Base-by-base conservation (phyloP, 2,888 invertebrate genomes). In the Pyrocoelia pectoralis region DNA sequence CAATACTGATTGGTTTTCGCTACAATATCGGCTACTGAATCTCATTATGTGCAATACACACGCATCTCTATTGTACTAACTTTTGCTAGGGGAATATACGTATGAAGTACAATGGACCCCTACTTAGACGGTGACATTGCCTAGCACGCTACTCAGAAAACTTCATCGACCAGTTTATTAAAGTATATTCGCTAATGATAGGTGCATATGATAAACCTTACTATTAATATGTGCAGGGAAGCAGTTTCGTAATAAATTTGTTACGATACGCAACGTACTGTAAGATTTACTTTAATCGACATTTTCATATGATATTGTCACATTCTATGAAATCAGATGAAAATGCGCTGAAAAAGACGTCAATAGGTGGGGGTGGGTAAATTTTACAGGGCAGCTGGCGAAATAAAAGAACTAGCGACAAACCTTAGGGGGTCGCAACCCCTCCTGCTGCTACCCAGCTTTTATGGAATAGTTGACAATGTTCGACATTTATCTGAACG, bases 371-470 rank as follows among this genome's bases (percentile, higher is more conserved):
- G 79, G 80, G 80, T 77, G 79, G 80, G 79, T 76, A 74, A 71
- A 74, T 78, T 79, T 77, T 76, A 77, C 77, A 79, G 78, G 79
- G 79, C 81, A 81, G 81, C 81, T 81, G 81, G 76, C 78, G 73
- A 75, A 79, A 82, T 80, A 81, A 81, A 81, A 80, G 80, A 79
- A 74, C 78, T 70, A 73, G 78, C 77, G 79, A 79, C 78, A 76
- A 79, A 78, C 79, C 77, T 76, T 77, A 79, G 80, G 80, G 81
- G 80, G 78, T 76, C 72, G 73, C 73, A 73, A 79, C 78, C 80
- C 80, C 80, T 78, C 79, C 79, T 77, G 77, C 77, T 76, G 68
- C 64, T 57, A 65, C 58, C 76, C 69, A 67, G 68, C 70, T 76
- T 78, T 77, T 76, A 75, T 76, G 75, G 77, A 76, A 77, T 76